phyloP scores from a whole-genome alignment of 2,888 invertebrate species.

The Drosophila neonasuta region DNA sequence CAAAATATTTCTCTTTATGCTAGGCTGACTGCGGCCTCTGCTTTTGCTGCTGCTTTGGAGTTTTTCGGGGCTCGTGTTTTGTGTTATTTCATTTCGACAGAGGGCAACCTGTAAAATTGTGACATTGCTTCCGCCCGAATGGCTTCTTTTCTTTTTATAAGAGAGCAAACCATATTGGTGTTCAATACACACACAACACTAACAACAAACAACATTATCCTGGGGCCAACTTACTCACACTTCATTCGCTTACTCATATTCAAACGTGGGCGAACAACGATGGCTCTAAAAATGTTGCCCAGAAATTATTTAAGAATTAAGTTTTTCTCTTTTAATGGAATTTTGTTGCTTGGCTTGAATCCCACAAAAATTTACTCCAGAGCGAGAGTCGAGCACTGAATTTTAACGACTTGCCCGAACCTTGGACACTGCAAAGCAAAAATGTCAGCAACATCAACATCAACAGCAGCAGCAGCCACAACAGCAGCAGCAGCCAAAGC shows the following conservation, averaged over 20 bases:
- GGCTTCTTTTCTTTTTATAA: conserved; percentile 51
- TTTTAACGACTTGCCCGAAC: conserved; percentile 24
- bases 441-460: conserved; percentile 27
- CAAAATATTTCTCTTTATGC: conserved; percentile 52
- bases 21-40: conserved; percentile 27
- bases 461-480: conserved; percentile 14
- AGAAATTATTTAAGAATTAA: conserved; percentile 14
- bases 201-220: conserved; percentile 14
- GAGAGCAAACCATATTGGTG: conserved; percentile 13
- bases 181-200: conserved; percentile 3
- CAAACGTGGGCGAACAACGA: neutral
- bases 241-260: neutral
- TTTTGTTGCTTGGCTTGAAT: conserved; percentile 1
- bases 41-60: conserved; percentile 12
- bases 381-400: conserved; percentile 8
- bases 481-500: neutral
- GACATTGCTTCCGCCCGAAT: conserved; percentile 66
- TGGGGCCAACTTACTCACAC: neutral
- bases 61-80: conserved; percentile 48
- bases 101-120: conserved; percentile 63
- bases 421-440: conserved; percentile 20
- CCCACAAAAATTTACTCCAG: conserved; percentile 17
- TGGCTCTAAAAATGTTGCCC: neutral
- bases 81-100: conserved; percentile 49
- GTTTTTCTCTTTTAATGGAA: conserved; percentile 7